Percentiles rank a stretch among this genome's conserved stretches.
Evolutionary conservation across 2,113 vertebrate genomes (phyloP).

Genomic region (Pelodiscus sinensis): DNA sequence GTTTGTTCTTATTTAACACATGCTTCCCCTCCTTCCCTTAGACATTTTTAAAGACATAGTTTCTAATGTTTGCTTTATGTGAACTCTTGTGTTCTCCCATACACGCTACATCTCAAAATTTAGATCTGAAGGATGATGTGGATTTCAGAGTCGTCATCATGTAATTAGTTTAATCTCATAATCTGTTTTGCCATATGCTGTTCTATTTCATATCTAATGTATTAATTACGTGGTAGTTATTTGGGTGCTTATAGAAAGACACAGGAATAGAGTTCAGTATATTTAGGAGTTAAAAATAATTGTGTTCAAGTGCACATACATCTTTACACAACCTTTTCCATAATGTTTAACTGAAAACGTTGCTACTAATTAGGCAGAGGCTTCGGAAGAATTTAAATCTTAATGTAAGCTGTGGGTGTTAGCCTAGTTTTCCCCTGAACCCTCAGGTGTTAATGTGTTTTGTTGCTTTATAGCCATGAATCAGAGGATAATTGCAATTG

Average conservation of each 20-base stretch:
- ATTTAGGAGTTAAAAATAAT: background rate
- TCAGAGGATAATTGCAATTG: background rate
- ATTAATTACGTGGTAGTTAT: conserved; percentile 27
- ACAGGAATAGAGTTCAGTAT: conserved; percentile 31
- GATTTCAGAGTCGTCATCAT: conserved; percentile 75
- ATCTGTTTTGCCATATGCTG: conserved; percentile 86
- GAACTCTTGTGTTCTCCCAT: conserved; percentile 8
- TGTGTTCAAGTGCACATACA: background rate
- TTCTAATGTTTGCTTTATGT: background rate
- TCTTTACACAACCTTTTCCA: background rate
- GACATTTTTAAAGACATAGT: background rate
- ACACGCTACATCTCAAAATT: background rate
- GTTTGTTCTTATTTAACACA: background rate
- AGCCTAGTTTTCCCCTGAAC: background rate
- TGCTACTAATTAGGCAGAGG: background rate
- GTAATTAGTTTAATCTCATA: conserved; percentile 87
- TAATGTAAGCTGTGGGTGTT: background rate
- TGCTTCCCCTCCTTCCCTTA: background rate
- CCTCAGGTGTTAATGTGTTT: background rate
- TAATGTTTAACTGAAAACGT: background rate
- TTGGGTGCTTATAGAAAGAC: background rate
- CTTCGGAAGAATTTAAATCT: conserved; percentile 5
- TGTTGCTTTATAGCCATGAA: background rate
- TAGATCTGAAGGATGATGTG: conserved; percentile 71
- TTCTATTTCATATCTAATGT: conserved; percentile 60